These are phyloP conservation scores for Pelosia muscerda DNA, from an alignment of 2,888 invertebrate genomes.

Conservation along the genomic window DNA sequence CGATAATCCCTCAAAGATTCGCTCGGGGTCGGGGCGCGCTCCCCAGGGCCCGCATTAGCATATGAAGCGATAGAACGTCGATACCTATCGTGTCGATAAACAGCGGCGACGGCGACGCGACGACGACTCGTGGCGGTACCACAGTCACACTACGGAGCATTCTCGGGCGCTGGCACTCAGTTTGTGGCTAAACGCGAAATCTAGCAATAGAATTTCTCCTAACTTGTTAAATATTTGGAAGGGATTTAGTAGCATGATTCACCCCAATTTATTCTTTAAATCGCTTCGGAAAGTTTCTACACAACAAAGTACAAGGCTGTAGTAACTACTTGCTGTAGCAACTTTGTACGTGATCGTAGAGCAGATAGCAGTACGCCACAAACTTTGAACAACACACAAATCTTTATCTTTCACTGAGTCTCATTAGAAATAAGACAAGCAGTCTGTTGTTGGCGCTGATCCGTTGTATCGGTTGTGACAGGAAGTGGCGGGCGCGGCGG, in stretches of 20 bases:
- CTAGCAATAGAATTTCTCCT: neutral
- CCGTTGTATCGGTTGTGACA: neutral
- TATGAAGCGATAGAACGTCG: constrained; percentile 34
- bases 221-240: no score
- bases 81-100: constrained; percentile 22
- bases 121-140: neutral
- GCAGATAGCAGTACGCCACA: neutral
- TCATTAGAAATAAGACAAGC: neutral
- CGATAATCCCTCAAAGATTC: constrained; percentile 3
- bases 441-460: neutral
- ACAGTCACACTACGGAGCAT: neutral
- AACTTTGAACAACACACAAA: neutral
- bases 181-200: no score
- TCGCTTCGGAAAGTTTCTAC: neutral
- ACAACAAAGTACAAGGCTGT: neutral
- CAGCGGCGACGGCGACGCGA: neutral
- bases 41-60: constrained; percentile 35
- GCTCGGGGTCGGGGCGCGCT: neutral
- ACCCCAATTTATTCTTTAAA: neutral
- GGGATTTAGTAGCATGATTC: neutral
- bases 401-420: neutral
- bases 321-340: no score
- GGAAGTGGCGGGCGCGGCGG: neutral
- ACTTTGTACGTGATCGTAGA: neutral
- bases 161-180: no score